Conservation (phyloP, 2,113 vertebrate genomes). For the Rissa tridactyla region DNA sequence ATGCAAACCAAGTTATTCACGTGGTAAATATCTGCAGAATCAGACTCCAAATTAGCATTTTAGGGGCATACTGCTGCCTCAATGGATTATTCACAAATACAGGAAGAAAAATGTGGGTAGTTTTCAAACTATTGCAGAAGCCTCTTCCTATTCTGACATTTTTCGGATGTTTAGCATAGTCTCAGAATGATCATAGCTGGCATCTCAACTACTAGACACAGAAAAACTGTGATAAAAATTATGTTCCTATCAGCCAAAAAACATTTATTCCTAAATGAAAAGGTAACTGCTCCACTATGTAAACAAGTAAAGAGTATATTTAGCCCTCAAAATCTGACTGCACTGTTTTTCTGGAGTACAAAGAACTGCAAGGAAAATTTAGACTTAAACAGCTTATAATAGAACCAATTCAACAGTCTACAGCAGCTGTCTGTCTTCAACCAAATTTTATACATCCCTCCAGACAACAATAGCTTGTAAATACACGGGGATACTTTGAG, state of each 20-base stretch:
- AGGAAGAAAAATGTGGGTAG: neutral
- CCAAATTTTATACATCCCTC: neutral
- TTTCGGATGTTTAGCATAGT: neutral
- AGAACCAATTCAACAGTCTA: neutral
- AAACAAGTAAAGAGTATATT: neutral
- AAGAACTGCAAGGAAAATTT: neutral
- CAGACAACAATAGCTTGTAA: neutral
- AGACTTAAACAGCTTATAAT: neutral
- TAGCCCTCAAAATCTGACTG: neutral
- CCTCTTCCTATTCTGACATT: neutral
- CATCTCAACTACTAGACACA: neutral
- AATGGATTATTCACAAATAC: slow-evolving; percentile 21
- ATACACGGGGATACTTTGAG: neutral
- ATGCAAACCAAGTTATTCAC: slow-evolving; percentile 38
- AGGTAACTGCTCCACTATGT: neutral
- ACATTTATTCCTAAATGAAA: neutral
- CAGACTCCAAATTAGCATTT: slow-evolving; percentile 35
- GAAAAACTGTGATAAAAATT: neutral
- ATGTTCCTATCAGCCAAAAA: neutral
- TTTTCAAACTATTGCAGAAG: neutral
- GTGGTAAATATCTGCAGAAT: slow-evolving; percentile 15
- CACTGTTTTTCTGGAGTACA: neutral
- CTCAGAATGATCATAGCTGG: neutral
- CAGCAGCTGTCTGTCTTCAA: neutral
- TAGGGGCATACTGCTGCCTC: neutral